Evolutionary conservation across 2,888 invertebrate genomes (phyloP).

Genomic region (Aelia acuminata): DNA sequence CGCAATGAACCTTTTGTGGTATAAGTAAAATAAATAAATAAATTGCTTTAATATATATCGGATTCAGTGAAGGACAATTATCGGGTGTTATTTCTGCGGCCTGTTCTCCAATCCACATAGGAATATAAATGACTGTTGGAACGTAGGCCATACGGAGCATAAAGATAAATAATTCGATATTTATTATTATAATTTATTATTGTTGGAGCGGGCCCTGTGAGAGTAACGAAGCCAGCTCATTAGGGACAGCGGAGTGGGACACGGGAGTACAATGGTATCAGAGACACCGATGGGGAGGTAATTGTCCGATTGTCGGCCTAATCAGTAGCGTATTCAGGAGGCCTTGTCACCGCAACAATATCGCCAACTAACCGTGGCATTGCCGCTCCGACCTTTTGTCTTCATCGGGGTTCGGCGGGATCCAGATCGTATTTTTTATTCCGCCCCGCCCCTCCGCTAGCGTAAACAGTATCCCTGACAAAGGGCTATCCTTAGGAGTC

Average conservation of each 20-base stretch:
- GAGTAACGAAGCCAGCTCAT: constrained; percentile 19
- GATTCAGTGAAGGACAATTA: not conserved
- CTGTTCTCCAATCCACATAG: not conserved
- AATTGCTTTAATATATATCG: not conserved
- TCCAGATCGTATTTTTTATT: not conserved
- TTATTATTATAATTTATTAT: constrained; percentile 40
- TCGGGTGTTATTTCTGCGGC: not conserved
- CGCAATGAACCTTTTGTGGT: not conserved
- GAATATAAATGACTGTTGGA: constrained; percentile 33
- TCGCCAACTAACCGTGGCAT: constrained; percentile 53
- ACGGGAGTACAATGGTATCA: constrained; percentile 33
- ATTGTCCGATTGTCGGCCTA: constrained; percentile 50
- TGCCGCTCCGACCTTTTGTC: constrained; percentile 9
- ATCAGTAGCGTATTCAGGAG: constrained; percentile 53
- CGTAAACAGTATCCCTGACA: constrained; percentile 2
- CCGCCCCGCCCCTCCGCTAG: not conserved
- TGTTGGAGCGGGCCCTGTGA: not conserved
- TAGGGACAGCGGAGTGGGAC: not conserved
- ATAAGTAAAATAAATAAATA: not conserved
- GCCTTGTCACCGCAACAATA: constrained; percentile 41
- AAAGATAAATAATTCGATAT: constrained; percentile 42
- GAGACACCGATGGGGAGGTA: constrained; percentile 42
- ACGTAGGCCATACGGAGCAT: not conserved
- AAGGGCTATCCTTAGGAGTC: not conserved
- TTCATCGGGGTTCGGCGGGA: not conserved